These are phyloP conservation scores for Gymnopithys bicolor DNA, from an alignment of 2,797 vertebrate species.

Conservation along the genomic window DNA sequence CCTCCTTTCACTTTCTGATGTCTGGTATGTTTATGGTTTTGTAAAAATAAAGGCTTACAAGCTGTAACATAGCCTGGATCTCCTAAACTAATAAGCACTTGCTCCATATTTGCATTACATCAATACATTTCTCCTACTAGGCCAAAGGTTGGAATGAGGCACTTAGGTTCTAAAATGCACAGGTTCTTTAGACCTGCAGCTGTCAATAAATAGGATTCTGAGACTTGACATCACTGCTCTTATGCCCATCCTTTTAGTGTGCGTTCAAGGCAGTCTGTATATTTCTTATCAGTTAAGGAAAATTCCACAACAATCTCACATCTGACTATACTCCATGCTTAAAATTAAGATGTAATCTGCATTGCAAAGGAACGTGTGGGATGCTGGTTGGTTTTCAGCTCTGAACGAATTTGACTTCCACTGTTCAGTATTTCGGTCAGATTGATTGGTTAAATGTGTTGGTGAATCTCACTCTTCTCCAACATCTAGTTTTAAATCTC, in stretches of 20 bases:
- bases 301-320: not conserved
- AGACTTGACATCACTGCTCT: not conserved
- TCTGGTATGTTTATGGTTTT: not conserved
- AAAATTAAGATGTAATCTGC: not conserved
- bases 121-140: not conserved
- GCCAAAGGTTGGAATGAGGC: not conserved
- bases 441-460: not conserved
- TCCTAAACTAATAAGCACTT: not conserved
- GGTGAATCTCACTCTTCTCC: not conserved
- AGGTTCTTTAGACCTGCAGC: not conserved
- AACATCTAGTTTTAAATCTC: not conserved
- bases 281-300: not conserved
- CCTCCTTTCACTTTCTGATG: not conserved
- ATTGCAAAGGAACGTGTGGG: not conserved
- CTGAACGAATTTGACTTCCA: not conserved
- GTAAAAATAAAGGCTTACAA: not conserved
- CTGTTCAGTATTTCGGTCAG: not conserved
- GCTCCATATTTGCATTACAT: not conserved
- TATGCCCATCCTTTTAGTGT: not conserved
- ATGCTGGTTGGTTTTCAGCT: not conserved
- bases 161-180: not conserved
- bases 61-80: not conserved
- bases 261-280: not conserved
- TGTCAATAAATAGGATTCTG: not conserved
- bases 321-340: not conserved